A percentile compares a stretch with the other conserved stretches of the same genome.
Conservation (phyloP, 2,888 invertebrate species). For the Nomada lathburiana region DNA sequence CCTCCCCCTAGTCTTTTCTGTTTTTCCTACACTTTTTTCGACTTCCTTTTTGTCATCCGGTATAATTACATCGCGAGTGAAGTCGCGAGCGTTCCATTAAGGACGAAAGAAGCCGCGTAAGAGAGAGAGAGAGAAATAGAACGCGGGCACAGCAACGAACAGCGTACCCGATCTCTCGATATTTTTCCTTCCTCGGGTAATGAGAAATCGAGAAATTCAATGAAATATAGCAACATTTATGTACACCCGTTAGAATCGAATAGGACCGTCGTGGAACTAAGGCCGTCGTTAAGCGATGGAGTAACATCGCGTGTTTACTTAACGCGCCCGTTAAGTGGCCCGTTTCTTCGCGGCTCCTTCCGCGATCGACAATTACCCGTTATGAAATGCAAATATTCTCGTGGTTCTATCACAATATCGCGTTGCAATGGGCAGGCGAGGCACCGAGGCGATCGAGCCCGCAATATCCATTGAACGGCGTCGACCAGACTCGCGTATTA, state of each 20-base stretch:
- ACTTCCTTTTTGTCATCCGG: background rate
- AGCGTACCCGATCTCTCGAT: too few relatives aligned
- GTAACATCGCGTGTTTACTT: conserved; percentile 42
- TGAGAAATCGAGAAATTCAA: too few relatives aligned
- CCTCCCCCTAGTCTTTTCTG: background rate
- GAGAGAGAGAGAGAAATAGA: too few relatives aligned
- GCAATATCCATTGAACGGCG: conserved; percentile 36
- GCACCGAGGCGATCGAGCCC: conserved; percentile 12
- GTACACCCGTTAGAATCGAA: background rate
- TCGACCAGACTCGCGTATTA: background rate
- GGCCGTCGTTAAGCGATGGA: conserved; percentile 21
- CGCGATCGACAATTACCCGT: conserved; percentile 54
- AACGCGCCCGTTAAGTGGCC: conserved; percentile 25
- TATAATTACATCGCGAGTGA: conserved; percentile 39
- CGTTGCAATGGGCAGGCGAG: conserved; percentile 5
- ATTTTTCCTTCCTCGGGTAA: too few relatives aligned
- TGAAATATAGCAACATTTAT: too few relatives aligned
- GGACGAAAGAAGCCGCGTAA: background rate
- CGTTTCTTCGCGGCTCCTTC: conserved; percentile 40
- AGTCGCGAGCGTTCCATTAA: conserved; percentile 31
- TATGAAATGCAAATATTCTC: conserved; percentile 57
- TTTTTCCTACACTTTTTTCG: background rate
- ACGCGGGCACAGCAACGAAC: background rate
- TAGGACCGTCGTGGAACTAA: background rate
- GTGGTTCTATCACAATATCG: conserved; percentile 35